These are phyloP conservation scores for Prochilodus magdalenae DNA, from an alignment of 2,113 vertebrate species.

Conservation along the genomic window DNA sequence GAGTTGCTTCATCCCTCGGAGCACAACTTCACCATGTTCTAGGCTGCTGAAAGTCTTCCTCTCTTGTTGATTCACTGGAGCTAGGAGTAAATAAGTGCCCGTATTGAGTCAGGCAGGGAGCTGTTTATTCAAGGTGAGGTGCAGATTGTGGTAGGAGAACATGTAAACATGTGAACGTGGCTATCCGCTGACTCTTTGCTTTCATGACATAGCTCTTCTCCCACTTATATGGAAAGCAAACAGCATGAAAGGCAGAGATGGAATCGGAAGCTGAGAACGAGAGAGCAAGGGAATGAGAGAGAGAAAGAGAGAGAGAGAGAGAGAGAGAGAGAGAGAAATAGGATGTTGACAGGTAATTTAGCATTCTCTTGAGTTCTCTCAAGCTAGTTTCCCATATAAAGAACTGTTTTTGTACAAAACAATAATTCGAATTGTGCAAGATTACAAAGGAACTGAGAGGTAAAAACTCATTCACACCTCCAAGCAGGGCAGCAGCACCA, in stretches of 20 bases:
- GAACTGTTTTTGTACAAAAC: slow-evolving; percentile 15
- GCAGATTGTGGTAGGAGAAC: not conserved
- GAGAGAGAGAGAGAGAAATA: not conserved
- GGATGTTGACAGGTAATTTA: slow-evolving; percentile 23
- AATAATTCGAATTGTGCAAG: slow-evolving; percentile 12
- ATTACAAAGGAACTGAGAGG: not conserved
- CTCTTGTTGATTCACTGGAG: slow-evolving; percentile 1
- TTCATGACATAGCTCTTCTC: slow-evolving; percentile 22
- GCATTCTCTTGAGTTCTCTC: not conserved
- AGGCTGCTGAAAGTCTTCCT: not conserved
- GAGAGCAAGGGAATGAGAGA: not conserved
- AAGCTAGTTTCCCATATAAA: not conserved
- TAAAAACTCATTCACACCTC: slow-evolving; percentile 2
- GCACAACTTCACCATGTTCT: not conserved
- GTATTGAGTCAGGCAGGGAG: not conserved
- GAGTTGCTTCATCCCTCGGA: not conserved
- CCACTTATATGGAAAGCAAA: slow-evolving; percentile 26
- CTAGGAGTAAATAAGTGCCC: slow-evolving; percentile 10
- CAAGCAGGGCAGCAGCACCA: slow-evolving; percentile 7
- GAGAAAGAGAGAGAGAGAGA: no score
- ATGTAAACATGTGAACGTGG: slow-evolving; percentile 2
- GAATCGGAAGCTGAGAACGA: not conserved
- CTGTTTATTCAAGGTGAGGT: slow-evolving; percentile 7
- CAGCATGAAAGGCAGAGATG: slow-evolving; percentile 10
- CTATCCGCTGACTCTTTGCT: not conserved